phyloP scores from a whole-genome alignment of 2,113 vertebrate genomes.

The Neogobius melanostomus region DNA sequence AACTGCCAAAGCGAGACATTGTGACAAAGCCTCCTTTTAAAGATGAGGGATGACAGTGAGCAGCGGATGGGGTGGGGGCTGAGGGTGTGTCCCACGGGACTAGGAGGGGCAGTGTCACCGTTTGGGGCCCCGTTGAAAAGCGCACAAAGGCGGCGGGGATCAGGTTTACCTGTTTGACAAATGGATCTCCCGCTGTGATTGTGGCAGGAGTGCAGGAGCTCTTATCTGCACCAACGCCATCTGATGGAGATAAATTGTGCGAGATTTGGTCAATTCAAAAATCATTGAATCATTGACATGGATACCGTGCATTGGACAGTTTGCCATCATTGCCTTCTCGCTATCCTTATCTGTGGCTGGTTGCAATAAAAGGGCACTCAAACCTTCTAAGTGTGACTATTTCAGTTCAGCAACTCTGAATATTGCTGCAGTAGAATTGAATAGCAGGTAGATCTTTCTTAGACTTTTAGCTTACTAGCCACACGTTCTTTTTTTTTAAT shows the following conservation, averaged over 20 bases:
- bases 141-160: constrained; percentile 71
- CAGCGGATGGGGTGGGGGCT: constrained; percentile 65
- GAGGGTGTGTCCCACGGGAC: constrained; percentile 65
- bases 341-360: background rate
- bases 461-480: too few species aligned
- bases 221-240: constrained; percentile 42
- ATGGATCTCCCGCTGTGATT: constrained; percentile 74
- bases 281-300: background rate
- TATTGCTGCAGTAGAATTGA: too few species aligned
- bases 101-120: constrained; percentile 77
- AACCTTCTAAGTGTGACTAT: background rate
- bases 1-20: constrained; percentile 75
- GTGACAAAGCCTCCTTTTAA: constrained; percentile 75
- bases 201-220: constrained; percentile 55
- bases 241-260: constrained; percentile 34
- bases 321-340: background rate
- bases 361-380: background rate
- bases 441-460: too few species aligned
- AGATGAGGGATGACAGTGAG: constrained; percentile 73
- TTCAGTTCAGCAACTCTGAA: background rate
- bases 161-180: constrained; percentile 78
- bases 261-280: constrained; percentile 19
- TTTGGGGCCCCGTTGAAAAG: constrained; percentile 74
- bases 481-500: background rate
- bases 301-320: background rate